These are phyloP conservation scores for Pterostichus niger DNA, from an alignment of 2,888 invertebrate genomes.

Conservation along the genomic window DNA sequence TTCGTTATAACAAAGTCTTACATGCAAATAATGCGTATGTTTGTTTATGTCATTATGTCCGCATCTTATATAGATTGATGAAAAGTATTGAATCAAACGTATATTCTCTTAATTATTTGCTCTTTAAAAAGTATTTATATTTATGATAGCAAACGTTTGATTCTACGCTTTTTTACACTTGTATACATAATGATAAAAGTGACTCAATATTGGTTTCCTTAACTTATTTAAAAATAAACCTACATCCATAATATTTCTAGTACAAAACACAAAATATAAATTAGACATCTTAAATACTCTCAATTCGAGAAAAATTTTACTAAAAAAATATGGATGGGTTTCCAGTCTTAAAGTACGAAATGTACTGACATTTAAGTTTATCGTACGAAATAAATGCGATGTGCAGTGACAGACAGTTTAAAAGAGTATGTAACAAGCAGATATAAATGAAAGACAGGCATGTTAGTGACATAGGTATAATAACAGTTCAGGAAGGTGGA, in stretches of 20 bases:
- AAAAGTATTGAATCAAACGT: constrained; percentile 17
- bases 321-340: constrained; percentile 58
- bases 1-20: constrained; percentile 30
- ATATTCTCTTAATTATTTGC: neutral
- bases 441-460: constrained; percentile 8
- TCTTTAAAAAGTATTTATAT: constrained; percentile 16
- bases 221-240: constrained; percentile 48
- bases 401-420: constrained; percentile 25
- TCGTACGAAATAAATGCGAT: constrained; percentile 2
- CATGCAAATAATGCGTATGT: constrained; percentile 24
- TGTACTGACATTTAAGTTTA: constrained; percentile 39
- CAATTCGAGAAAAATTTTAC: constrained; percentile 13
- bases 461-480: neutral
- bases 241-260: constrained; percentile 57
- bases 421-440: constrained; percentile 11
- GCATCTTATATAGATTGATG: constrained; percentile 20
- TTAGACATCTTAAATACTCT: constrained; percentile 9
- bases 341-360: constrained; percentile 60
- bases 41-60: constrained; percentile 9
- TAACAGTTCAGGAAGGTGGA: constrained; percentile 72
- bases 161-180: constrained; percentile 32
- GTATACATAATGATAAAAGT: constrained; percentile 65
- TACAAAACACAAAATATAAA: constrained; percentile 40
- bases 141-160: constrained; percentile 23
- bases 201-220: constrained; percentile 57